phyloP scores from a whole-genome alignment of 2,888 invertebrate genomes.

The Periphyllus acericola region DNA sequence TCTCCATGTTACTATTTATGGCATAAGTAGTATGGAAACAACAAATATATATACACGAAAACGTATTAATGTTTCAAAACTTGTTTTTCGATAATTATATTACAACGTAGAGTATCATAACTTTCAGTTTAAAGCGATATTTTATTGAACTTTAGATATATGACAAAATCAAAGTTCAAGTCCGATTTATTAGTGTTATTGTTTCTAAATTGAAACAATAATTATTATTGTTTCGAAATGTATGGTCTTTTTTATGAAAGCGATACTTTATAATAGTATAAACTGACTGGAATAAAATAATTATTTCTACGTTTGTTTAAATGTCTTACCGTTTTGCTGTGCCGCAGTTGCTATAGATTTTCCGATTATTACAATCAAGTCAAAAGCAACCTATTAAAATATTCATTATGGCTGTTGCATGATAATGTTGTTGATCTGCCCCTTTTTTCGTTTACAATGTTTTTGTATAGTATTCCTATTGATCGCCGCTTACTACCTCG shows the following conservation, averaged over 20 bases:
- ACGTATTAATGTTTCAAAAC: background rate
- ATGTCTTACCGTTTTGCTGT: background rate
- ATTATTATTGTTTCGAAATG: background rate
- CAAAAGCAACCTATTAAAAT: background rate
- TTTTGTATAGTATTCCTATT: no score
- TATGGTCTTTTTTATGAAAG: background rate
- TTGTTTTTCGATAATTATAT: background rate
- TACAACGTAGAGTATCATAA: background rate
- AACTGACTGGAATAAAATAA: background rate
- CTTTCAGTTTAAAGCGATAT: background rate
- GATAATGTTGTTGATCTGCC: background rate
- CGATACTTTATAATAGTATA: background rate
- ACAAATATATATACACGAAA: background rate
- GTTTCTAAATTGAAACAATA: background rate
- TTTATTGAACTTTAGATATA: background rate
- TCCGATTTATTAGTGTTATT: background rate
- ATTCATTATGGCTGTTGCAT: background rate
- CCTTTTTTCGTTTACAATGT: background rate
- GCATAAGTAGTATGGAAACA: background rate
- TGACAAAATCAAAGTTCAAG: background rate
- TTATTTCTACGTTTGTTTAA: background rate
- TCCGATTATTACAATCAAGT: background rate
- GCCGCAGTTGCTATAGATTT: background rate
- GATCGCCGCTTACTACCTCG: no score
- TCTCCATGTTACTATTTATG: background rate